A percentile compares a stretch with the other conserved stretches of the same genome.
These are phyloP conservation scores for Cantharis lateralis DNA, from an alignment of 2,888 invertebrate species.

Conservation along the genomic window DNA sequence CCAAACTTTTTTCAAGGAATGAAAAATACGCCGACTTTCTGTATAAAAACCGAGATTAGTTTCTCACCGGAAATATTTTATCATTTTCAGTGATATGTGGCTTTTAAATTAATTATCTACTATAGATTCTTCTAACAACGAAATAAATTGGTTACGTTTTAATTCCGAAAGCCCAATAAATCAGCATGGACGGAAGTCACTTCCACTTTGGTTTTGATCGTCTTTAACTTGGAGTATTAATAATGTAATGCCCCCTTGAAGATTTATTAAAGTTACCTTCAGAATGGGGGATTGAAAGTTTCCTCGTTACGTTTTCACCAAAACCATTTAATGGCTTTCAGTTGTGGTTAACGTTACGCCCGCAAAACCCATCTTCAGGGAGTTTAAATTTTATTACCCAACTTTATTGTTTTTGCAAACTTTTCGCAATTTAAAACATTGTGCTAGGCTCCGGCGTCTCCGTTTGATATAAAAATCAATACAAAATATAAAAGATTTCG, in stretches of 20 bases:
- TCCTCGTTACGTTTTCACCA: neutral
- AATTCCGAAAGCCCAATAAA: neutral
- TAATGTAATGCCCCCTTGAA: neutral
- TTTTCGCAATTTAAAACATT: neutral
- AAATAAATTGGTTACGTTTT: neutral
- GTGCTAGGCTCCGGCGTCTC: neutral
- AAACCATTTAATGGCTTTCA: neutral
- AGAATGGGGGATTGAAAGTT: neutral
- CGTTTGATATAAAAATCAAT: neutral
- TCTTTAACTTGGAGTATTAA: neutral
- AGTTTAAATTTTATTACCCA: neutral
- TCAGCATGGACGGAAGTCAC: neutral
- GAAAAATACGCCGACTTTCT: too few relatives aligned
- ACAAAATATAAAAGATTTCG: neutral
- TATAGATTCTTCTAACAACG: neutral
- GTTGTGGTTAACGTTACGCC: neutral
- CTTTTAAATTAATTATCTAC: neutral
- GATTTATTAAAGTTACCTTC: neutral
- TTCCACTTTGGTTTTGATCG: neutral
- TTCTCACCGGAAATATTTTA: neutral
- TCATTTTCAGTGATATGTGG: neutral
- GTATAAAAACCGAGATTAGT: neutral
- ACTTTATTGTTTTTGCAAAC: neutral
- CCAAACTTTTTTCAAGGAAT: too few relatives aligned
- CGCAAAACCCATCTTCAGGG: neutral